Evolutionary conservation across 1,140 invertebrate genomes (phyloP), one percentile per base, ranked within the genome.

Genomic region (Dryas iulia): DNA sequence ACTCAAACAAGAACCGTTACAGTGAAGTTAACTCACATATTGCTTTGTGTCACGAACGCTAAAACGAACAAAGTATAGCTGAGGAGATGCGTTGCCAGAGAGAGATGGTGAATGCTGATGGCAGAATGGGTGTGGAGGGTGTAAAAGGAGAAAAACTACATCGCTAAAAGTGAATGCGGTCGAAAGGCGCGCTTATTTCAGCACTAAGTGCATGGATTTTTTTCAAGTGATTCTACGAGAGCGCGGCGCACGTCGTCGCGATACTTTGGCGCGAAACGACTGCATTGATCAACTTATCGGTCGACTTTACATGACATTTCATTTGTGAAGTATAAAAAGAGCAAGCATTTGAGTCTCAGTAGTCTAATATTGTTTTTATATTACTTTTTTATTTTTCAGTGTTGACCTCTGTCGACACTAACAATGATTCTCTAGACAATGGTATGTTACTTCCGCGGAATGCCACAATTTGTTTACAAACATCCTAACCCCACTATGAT

Each of bases 81-180:
- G 74, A 72, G 63, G 77, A 76, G 79, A 82, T 70, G 74, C 71
- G 73, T 73, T 58, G 84, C 75, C 30, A 56, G 84, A 89, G 79
- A 68, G 86, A 82, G 87, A 91, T 63, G 79, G 83, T 59, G 73
- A 72, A 77, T 72, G 73, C 68, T 76, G 81, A 81, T 81, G 81
- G 78, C 81, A 89, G 85, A 84, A 89, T 83, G 85, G 84, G 79
- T 82, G 83, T 83, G 86, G 82, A 86, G 86, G 83, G 89, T 78
- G 84, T 87, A 90, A 91, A 91, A 91, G 79, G 87, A 88, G 85
- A 90, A 91, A 90, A 91, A 89, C 89, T 90, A 89, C 89, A 88
- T 82, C 87, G 89, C 86, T 91, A 91, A 91, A 91, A 91, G 89
- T 91, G 87, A 91, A 91, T 88, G 89, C 87, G 89, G 89, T 91